Conservation (phyloP, 1,140 invertebrate genomes). For the Bemisia tabaci region DNA sequence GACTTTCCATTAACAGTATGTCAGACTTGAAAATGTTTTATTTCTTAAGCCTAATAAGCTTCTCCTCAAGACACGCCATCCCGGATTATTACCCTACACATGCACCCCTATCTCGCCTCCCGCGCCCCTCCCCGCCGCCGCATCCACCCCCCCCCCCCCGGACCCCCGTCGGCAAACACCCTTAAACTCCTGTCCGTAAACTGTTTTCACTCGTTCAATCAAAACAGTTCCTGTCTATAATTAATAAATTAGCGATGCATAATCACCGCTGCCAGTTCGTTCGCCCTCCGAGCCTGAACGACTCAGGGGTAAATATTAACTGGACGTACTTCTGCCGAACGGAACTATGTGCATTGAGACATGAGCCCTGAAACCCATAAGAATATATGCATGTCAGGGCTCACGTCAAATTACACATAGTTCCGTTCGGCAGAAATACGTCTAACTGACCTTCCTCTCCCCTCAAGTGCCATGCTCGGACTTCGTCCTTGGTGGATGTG, state of each 20-base stretch:
- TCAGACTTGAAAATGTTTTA: background rate
- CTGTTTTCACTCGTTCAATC: background rate
- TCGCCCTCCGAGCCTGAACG: no score
- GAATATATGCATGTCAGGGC: no score
- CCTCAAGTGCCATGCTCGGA: no score
- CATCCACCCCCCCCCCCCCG: background rate
- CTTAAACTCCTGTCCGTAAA: background rate
- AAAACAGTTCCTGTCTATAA: background rate
- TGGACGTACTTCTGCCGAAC: no score
- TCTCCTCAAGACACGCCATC: background rate
- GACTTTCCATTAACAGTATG: background rate
- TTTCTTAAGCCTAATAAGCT: conserved; percentile 2
- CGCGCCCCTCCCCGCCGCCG: background rate
- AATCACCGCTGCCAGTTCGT: background rate
- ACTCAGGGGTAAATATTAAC: no score
- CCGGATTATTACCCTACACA: conserved; percentile 36
- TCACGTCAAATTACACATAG: no score
- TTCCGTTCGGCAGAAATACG: no score
- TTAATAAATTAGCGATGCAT: background rate
- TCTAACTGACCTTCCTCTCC: no score
- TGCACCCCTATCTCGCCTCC: conserved; percentile 67
- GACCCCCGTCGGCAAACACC: no score
- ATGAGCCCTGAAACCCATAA: no score
- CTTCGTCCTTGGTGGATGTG: no score
- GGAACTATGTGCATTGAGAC: no score